A percentile compares a stretch with the other conserved stretches of the same genome.
phyloP scores from a whole-genome alignment of 2,113 vertebrate genomes.

The Pteronura brasiliensis region DNA sequence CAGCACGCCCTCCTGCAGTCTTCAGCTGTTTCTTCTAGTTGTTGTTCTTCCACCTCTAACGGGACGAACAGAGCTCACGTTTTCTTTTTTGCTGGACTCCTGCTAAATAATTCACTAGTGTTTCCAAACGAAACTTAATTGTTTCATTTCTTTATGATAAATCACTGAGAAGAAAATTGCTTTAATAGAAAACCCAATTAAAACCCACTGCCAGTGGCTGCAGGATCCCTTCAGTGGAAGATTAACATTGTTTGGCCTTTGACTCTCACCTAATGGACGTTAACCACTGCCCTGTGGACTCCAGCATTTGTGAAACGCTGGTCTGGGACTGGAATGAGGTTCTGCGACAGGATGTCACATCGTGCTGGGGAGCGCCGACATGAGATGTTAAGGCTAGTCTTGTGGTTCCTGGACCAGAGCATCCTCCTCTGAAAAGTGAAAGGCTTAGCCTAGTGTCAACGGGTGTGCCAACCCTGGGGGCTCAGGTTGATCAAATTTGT shows the following conservation, averaged over 20 bases:
- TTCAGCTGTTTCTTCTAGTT: conserved; percentile 27
- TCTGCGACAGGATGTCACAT: background rate
- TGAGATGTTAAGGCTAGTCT: background rate
- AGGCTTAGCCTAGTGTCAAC: background rate
- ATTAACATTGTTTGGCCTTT: conserved; percentile 57
- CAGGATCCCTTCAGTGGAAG: conserved; percentile 23
- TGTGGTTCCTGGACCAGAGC: background rate
- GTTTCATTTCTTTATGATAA: conserved; percentile 72
- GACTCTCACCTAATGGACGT: conserved; percentile 69
- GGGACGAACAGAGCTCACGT: conserved; percentile 57
- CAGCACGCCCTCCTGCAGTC: background rate
- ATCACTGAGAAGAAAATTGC: conserved; percentile 61
- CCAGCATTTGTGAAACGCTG: background rate
- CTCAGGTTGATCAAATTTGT: background rate
- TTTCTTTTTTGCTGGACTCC: conserved; percentile 54
- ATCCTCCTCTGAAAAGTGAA: background rate
- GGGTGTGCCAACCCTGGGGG: no score
- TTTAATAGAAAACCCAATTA: conserved; percentile 73
- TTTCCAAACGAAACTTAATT: conserved; percentile 74
- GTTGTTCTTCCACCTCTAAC: background rate
- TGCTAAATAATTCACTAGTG: conserved; percentile 70
- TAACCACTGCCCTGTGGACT: conserved; percentile 51
- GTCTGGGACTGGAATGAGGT: background rate
- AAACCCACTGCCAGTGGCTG: conserved; percentile 33
- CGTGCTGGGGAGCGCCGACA: background rate